A percentile compares a stretch with the other conserved stretches of the same genome.
Conservation (phyloP, 2,113 vertebrate species). For the Fregetta grallaria region DNA sequence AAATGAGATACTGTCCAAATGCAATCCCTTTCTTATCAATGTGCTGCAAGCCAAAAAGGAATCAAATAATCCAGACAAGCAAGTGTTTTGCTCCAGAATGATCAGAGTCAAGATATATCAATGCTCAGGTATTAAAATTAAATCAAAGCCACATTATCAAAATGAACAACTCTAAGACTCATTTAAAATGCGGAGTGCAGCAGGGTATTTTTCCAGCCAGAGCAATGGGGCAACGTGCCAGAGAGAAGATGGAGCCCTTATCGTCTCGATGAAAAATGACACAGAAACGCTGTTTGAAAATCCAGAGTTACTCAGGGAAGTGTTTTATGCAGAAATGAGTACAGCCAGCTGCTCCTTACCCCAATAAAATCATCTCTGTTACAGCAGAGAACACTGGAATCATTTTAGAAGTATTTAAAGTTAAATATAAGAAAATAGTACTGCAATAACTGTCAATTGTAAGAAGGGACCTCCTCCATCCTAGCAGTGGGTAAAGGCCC, state of each 20-base stretch:
- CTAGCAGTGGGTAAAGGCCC: neutral
- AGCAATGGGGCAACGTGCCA: neutral
- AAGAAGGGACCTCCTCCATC: neutral
- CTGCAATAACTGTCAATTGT: neutral
- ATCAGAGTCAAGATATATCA: conserved; percentile 8
- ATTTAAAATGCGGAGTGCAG: conserved; percentile 22
- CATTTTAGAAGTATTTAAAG: neutral
- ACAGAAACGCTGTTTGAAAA: neutral
- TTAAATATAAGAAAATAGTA: neutral
- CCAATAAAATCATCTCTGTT: neutral
- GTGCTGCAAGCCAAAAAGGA: conserved; percentile 3
- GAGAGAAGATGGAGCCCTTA: conserved; percentile 30
- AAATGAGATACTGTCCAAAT: neutral
- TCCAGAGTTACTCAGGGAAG: neutral
- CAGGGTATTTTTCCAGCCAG: neutral
- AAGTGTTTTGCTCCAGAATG: conserved; percentile 6
- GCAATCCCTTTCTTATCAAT: neutral
- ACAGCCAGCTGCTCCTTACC: neutral
- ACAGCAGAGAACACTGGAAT: neutral
- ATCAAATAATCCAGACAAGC: neutral
- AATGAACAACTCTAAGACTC: conserved; percentile 1
- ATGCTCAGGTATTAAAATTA: conserved; percentile 25
- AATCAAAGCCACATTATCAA: conserved; percentile 40
- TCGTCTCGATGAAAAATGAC: neutral
- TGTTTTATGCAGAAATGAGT: neutral